These are phyloP conservation scores for Dorcus hopei DNA, from an alignment of 2,888 invertebrate species.

Conservation along the genomic window DNA sequence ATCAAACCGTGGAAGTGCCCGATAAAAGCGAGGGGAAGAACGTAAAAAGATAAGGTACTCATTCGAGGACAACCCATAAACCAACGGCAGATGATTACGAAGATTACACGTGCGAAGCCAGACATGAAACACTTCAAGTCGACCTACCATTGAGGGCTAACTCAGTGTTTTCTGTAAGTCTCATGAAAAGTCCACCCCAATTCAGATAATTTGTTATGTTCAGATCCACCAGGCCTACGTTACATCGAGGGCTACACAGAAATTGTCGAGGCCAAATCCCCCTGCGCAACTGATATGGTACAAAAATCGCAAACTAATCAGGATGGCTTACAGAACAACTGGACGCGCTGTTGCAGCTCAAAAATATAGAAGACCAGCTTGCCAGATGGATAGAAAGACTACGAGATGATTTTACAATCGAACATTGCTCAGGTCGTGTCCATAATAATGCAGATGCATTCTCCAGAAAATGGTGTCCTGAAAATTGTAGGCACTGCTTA, in stretches of 20 bases:
- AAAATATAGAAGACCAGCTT: too few species aligned
- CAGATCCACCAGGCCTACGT: slow-evolving; percentile 91
- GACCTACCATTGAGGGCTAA: slow-evolving; percentile 77
- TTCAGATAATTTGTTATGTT: background rate
- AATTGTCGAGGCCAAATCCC: slow-evolving; percentile 86
- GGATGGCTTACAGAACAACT: slow-evolving; percentile 79
- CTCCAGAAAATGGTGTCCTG: too few species aligned
- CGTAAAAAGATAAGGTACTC: slow-evolving; percentile 56
- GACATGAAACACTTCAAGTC: slow-evolving; percentile 77
- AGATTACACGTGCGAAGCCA: slow-evolving; percentile 85
- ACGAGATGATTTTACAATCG: too few species aligned
- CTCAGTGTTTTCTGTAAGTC: slow-evolving; percentile 87
- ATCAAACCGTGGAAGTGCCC: slow-evolving; percentile 56
- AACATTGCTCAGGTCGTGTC: too few species aligned
- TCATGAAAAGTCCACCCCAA: background rate
- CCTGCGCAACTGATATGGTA: slow-evolving; percentile 94
- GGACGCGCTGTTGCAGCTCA: slow-evolving; percentile 56
- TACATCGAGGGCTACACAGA: slow-evolving; percentile 90
- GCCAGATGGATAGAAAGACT: too few species aligned
- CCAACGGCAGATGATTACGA: slow-evolving; percentile 84
- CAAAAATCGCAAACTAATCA: slow-evolving; percentile 84
- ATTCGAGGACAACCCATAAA: slow-evolving; percentile 65
- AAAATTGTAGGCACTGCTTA: too few species aligned
- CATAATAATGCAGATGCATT: too few species aligned
- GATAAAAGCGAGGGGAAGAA: slow-evolving; percentile 45